Evolutionary conservation across 2,113 vertebrate genomes (phyloP), one percentile per base, ranked within the genome.

Genomic region (Zosterops lateralis): DNA sequence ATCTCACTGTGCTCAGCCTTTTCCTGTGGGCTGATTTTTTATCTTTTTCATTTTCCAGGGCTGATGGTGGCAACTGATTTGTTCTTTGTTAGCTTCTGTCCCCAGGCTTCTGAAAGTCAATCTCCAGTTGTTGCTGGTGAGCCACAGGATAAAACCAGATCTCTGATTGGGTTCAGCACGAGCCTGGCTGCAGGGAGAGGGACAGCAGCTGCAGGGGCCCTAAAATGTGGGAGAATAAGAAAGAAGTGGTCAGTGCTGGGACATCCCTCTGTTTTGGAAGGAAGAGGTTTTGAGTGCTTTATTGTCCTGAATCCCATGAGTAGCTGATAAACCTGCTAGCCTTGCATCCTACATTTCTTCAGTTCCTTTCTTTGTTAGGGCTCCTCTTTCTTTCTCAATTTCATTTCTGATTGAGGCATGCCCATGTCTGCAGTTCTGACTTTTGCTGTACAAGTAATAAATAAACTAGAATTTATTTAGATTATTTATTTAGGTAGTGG

Each of bases 141-240:
- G 82, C 70, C 2, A 0, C 83, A 47, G 79, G 64, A 72, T 54
- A 53, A 67, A 85, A 44, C 13, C 68, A 54, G 22, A 61, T 47
- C 85, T 29, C 15, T 0, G 2, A 3, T 4, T 20, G 9, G 1
- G 7, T 56, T 67, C 50, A 44, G 76, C 58, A 10, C 0, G 0
- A 38, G 19, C 44, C 64, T 66, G 87, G n/a, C 68, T 84, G 84
- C 31, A 51, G 24, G 53, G 84, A 45, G 54, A 50, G 57, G 71
- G 48, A 36, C 3, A n/a, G 79, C 82, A 61, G 38, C 84, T 65
- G 36, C 65, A 38, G 72, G 57, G 17, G 58, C 68, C 5, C 18
- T 29, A 9, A 61, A 48, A 42, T 4, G 4, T 62, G 70, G 36
- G 70, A 91, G 25, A 50, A 48, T 38, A 71, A 58, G 73, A 8